Base-by-base conservation (phyloP, 2,113 vertebrate species). In the Callionymus lyra region DNA sequence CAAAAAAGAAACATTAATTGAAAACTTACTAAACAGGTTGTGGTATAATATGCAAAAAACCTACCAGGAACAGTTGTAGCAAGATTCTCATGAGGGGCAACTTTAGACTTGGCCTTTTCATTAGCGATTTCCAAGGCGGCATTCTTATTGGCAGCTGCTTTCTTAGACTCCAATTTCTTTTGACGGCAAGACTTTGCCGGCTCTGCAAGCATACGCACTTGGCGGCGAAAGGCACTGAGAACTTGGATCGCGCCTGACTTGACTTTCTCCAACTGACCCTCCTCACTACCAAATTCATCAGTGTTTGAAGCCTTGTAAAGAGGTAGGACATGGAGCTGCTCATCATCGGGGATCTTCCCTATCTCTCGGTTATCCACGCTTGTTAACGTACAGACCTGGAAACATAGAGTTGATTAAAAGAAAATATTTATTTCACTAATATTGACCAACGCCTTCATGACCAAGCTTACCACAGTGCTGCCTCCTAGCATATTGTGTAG, bases 401-500 rank as follows among this genome's bases (percentile, higher is more conserved):
- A 53, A 55, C 59, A 41, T 14, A 27, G 13, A 15, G 41, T 43
- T 27, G 6, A 15, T 5, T 13, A 6, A 2, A n/a, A 18, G 1
- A 34, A 33, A 11, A 4, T 38, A 16, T 38, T 38, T 38, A 38
- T 9, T 34, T 12, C 3, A 8, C 15, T 4, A 36, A 45, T n/a
- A 39, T 33, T 9, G 16, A 50, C 12, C 12, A 41, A 47, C 27
- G 3, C 38, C 46, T 17, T 10, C 52, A 16, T 45, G 10, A 18
- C 13, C 27, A 16, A 16, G 52, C 91, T 86, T 80, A 99, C 95
- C 88, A 99, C 68, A 17, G 95, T 99, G 42, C 94, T 97, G 43
- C 95, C 95, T 0, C 93, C 92, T 45, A 85, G 87, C 95, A 99
- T 98, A 56, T 99, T 99, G 76, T 99, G 95, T 53, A 93, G 82